Base-by-base conservation (phyloP, 1,140 invertebrate genomes). In the Rhopalosiphum maidis region DNA sequence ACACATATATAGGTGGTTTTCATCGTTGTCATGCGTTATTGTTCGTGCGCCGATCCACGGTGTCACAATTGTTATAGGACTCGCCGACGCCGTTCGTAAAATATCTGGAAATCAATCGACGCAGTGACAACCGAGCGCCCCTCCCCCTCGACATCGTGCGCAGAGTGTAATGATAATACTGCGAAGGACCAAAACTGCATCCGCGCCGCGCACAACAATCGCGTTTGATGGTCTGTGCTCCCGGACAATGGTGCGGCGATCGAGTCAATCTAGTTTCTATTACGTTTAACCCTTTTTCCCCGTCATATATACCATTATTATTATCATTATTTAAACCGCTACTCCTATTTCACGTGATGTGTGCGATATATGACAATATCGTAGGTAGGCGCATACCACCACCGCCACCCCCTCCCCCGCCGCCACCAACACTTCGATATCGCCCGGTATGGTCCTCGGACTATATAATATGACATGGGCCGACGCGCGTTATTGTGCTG, bases 241-340 rank as follows among this genome's bases (percentile, higher is more conserved):
- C 41, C 35, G 89, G 46, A 91, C 90, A 91, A 91, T 43, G 41
- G 41, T 41, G 15, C 51, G 54, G 46, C 54, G 43, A 9, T 43
- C n/a, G 37, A 35, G 35, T 89, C 43, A 68, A 60, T 91, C 88
- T 55, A 68, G 90, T 91, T 91, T 91, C 90, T 91, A 46, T 91
- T 68, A 41, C 90, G 55, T 91, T 91, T 46, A 60, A 91, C 90
- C 90, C 90, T 43, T 91, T 60, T 91, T 30, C 54, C 90, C 23
- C 35, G 46, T 37, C n/a, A n/a, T 7, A 77, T 9, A 30, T 30
- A 41, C 2, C 37, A 37, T 37, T 37, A 37, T 37, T 41, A 41
- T 41, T 41, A 41, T 41, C 2, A 41, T 41, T 41, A 41, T 41
- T 41, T 11, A 46, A 46, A 46, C 46, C 30, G 11, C 8, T 30